Evolutionary conservation across 2,888 invertebrate species (phyloP).

Genomic region (Andrena haemorrhoa): DNA sequence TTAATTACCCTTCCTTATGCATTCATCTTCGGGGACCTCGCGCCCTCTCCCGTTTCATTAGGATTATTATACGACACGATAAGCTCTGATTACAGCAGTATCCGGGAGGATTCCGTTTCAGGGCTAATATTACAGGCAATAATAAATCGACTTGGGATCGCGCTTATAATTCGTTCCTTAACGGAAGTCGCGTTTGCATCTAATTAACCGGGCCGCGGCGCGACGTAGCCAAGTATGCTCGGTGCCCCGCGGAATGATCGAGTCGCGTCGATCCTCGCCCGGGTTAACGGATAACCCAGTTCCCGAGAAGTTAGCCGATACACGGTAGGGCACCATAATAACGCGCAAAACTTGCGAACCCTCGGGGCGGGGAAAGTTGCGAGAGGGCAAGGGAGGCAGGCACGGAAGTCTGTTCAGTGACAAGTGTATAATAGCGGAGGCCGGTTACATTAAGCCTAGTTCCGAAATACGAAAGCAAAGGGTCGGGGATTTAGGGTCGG

Average conservation of each 20-base stretch:
- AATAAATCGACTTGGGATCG: conserved; percentile 37
- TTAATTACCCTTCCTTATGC: conserved; percentile 72
- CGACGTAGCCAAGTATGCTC: background rate
- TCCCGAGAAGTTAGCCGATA: background rate
- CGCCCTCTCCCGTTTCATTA: conserved; percentile 66
- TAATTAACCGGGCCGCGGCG: conserved; percentile 11
- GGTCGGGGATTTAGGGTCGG: conserved; percentile 74
- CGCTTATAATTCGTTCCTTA: conserved; percentile 18
- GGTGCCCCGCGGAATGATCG: background rate
- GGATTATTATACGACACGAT: conserved; percentile 71
- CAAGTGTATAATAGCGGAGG: conserved; percentile 55
- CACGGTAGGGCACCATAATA: background rate
- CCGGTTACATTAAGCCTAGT: conserved; percentile 48
- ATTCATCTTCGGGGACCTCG: conserved; percentile 69
- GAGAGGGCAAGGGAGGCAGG: background rate
- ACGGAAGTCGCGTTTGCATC: conserved; percentile 2
- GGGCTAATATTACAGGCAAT: conserved; percentile 56
- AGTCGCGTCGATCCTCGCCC: background rate
- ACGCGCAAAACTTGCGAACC: conserved; percentile 9
- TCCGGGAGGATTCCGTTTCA: conserved; percentile 51
- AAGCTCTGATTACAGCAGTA: conserved; percentile 67
- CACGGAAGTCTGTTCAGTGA: conserved; percentile 35
- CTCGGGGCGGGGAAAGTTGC: background rate
- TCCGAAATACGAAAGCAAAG: conserved; percentile 56
- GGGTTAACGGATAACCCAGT: conserved; percentile 8